Evolutionary conservation across 2,113 vertebrate genomes (phyloP).

Genomic region (Chiloscyllium plagiosum): DNA sequence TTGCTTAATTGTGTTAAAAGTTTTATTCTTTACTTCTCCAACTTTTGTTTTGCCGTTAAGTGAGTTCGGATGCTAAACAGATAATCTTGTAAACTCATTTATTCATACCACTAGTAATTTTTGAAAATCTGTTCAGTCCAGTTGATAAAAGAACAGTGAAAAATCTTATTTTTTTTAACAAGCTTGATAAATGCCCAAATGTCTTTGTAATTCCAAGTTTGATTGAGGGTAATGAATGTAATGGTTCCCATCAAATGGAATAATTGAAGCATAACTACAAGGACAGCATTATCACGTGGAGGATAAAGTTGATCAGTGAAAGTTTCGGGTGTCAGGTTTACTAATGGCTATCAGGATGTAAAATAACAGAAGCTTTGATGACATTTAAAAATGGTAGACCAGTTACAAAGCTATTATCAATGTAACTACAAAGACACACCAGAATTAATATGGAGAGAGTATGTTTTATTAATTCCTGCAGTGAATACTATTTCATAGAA

Average conservation of each 20-base stretch:
- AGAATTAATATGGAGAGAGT: too few relatives aligned
- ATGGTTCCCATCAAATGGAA: not conserved
- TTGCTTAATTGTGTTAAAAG: slow-evolving; percentile 26
- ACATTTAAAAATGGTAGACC: not conserved
- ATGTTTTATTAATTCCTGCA: not conserved
- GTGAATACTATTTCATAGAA: not conserved
- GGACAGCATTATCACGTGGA: not conserved
- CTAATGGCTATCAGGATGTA: not conserved
- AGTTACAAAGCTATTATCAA: not conserved
- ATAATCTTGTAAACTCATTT: not conserved
- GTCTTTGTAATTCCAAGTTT: not conserved
- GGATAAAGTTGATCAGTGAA: not conserved
- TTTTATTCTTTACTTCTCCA: not conserved
- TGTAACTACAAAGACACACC: not conserved
- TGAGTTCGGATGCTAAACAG: not conserved
- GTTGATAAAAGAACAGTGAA: not conserved
- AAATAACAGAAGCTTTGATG: not conserved
- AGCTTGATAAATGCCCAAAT: not conserved
- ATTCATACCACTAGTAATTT: not conserved
- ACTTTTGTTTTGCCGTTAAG: not conserved
- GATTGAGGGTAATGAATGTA: not conserved
- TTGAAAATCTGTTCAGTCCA: not conserved
- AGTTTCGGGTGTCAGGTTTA: not conserved
- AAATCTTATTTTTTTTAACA: not conserved
- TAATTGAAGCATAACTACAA: not conserved